Evolutionary conservation across 1,140 invertebrate species (phyloP), one percentile per base, ranked within the genome.

Genomic region (Ostrea denselamellosa): DNA sequence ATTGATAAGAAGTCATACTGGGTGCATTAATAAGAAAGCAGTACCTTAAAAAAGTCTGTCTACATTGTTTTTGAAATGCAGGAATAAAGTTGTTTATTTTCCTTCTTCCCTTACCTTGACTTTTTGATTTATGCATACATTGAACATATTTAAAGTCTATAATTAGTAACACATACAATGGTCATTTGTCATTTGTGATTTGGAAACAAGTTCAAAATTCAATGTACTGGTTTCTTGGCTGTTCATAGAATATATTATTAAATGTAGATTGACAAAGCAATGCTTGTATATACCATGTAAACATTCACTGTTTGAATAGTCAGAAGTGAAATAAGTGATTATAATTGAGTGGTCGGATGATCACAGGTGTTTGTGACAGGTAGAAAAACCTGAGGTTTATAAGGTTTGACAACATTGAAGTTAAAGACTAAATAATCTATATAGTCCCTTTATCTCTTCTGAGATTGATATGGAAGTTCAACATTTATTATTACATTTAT

Each of bases 341-440:
- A 77, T 12, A 25, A 71, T 28, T 71, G 68, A 77, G 14, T 77
- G 68, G 68, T 77, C 68, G 14, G 68, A 34, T 34, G 28, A 28
- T 28, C 68, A 77, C 68, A 77, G 68, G 68, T 77, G 68, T 77
- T 34, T 34, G 68, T 9, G 68, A 34, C 68, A 77, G 68, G 68
- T 77, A 8, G 22, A 77, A 34, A 77, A 12, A 28, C 34, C 5
- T 44, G 34, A 44, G 34, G 5, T 44, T 44, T 44, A 44, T 5
- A 44, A 44, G 34, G 34, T 44, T 44, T 44, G 34, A 2, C 34
- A 44, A 44, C 34, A 44, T 44, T 44, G 34, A 44, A 44, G 34
- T 44, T 44, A 5, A 44, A 44, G 34, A 44, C 2, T 44, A 44
- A 44, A 44, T 44, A 44, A 44, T 44, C 34, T 44, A n/a, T 44